phyloP scores from a whole-genome alignment of 2,113 vertebrate species.

The Nematolebias whitei region DNA sequence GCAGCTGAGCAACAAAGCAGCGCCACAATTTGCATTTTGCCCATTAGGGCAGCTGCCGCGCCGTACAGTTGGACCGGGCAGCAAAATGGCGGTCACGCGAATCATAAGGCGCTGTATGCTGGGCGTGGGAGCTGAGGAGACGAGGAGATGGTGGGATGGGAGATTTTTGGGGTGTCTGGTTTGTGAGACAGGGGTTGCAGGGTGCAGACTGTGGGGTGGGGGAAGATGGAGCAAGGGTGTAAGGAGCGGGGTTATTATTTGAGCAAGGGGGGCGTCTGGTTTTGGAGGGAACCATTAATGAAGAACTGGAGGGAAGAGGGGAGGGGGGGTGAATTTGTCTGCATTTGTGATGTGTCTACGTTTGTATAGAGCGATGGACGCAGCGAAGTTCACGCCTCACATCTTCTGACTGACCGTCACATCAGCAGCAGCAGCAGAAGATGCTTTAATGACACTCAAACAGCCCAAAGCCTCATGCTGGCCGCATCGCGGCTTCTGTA shows the following conservation, averaged over 20 bases:
- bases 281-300: conserved; percentile 73
- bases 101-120: conserved; percentile 65
- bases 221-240: conserved; percentile 61
- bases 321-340: conserved; percentile 70
- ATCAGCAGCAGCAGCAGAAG: conserved; percentile 25
- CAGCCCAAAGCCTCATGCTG: conserved; percentile 39
- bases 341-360: conserved; percentile 25
- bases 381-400: conserved; percentile 15
- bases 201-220: conserved; percentile 69
- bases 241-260: conserved; percentile 68
- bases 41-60: conserved; percentile 68
- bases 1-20: conserved; percentile 53
- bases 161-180: conserved; percentile 67
- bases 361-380: conserved; percentile 61
- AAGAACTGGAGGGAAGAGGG: conserved; percentile 44
- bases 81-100: conserved; percentile 78
- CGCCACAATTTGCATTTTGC: conserved; percentile 65
- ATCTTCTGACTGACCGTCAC: conserved; percentile 23
- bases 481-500: conserved; percentile 50
- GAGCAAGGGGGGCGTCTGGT: conserved; percentile 61
- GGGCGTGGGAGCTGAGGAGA: conserved; percentile 62
- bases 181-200: conserved; percentile 49
- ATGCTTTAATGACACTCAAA: conserved; percentile 45
- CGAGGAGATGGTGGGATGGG: not conserved
- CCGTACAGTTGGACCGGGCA: conserved; percentile 73